A percentile compares a stretch with the other conserved stretches of the same genome.
These are phyloP conservation scores for Heliconius hermathena DNA, from an alignment of 1,140 invertebrate genomes.

Conservation along the genomic window DNA sequence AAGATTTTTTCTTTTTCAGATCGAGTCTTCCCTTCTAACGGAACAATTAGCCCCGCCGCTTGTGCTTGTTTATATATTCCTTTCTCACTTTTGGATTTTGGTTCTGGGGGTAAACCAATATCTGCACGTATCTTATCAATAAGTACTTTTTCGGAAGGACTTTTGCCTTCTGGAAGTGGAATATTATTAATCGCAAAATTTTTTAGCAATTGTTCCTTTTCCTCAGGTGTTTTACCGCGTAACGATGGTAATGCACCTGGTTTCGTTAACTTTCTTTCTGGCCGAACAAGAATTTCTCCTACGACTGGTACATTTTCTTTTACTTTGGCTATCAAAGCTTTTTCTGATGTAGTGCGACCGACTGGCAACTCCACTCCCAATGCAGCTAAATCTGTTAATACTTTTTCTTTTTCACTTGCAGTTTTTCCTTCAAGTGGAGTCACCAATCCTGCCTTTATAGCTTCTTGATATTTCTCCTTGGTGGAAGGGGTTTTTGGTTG, in stretches of 20 bases:
- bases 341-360: slow-evolving; percentile 41
- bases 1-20: slow-evolving; percentile 41
- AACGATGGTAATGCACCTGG: slow-evolving; percentile 43
- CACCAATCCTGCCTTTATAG: slow-evolving; percentile 15
- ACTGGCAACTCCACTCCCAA: slow-evolving; percentile 36
- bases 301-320: slow-evolving; percentile 7
- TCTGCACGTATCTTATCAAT: slow-evolving; percentile 39
- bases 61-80: slow-evolving; percentile 39
- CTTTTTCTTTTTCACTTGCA: slow-evolving; percentile 32
- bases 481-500: slow-evolving; percentile 35
- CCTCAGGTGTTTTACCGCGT: slow-evolving; percentile 43
- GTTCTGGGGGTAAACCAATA: slow-evolving; percentile 42
- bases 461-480: slow-evolving; percentile 38
- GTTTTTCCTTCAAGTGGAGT: slow-evolving; percentile 42
- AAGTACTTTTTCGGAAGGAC: slow-evolving; percentile 33
- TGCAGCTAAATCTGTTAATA: slow-evolving; percentile 28
- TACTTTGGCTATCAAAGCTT: slow-evolving; percentile 39
- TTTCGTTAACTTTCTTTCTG: not conserved
- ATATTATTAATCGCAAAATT: slow-evolving; percentile 43
- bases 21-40: slow-evolving; percentile 41
- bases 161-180: slow-evolving; percentile 31
- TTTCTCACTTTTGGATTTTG: slow-evolving; percentile 26
- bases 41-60: slow-evolving; percentile 40
- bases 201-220: slow-evolving; percentile 54
- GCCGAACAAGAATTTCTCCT: slow-evolving; percentile 29